Conservation (phyloP, 2,888 invertebrate species). For the Lithosia quadra region DNA sequence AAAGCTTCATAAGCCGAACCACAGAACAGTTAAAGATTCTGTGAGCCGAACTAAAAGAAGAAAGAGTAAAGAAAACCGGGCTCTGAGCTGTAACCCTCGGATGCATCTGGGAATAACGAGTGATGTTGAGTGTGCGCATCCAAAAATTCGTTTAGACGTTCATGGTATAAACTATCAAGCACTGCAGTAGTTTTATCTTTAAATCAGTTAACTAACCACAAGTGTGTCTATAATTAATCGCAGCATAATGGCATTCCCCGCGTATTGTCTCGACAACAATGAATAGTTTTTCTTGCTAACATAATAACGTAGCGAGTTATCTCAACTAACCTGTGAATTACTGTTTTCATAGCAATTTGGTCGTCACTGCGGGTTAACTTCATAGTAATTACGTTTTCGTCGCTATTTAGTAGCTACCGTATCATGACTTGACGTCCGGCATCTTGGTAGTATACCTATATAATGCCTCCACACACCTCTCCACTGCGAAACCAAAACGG, state of each 20-base stretch:
- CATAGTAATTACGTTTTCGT: slow-evolving; percentile 10
- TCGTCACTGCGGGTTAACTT: slow-evolving; percentile 7
- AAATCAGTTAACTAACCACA: slow-evolving; percentile 46
- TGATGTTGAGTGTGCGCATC: neutral
- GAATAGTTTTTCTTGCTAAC: slow-evolving; percentile 41
- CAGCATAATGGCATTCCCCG: slow-evolving; percentile 47
- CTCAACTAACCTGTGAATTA: slow-evolving; percentile 42
- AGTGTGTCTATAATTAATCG: slow-evolving; percentile 41
- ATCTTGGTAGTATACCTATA: no score
- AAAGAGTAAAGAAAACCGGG: no score
- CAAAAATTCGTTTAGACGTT: neutral
- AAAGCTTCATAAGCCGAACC: no score
- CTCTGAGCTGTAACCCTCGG: no score
- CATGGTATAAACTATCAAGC: neutral
- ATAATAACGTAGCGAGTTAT: slow-evolving; percentile 42
- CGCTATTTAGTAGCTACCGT: neutral
- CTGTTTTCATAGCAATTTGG: slow-evolving; percentile 36
- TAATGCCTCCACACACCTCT: no score
- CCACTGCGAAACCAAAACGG: no score
- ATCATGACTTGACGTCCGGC: neutral
- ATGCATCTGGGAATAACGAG: no score
- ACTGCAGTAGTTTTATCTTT: slow-evolving; percentile 37
- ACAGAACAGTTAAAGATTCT: no score
- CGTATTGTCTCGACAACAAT: slow-evolving; percentile 52
- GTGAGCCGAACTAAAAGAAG: no score